phyloP scores from a whole-genome alignment of 2,888 invertebrate species.

The Campaea margaritaria region DNA sequence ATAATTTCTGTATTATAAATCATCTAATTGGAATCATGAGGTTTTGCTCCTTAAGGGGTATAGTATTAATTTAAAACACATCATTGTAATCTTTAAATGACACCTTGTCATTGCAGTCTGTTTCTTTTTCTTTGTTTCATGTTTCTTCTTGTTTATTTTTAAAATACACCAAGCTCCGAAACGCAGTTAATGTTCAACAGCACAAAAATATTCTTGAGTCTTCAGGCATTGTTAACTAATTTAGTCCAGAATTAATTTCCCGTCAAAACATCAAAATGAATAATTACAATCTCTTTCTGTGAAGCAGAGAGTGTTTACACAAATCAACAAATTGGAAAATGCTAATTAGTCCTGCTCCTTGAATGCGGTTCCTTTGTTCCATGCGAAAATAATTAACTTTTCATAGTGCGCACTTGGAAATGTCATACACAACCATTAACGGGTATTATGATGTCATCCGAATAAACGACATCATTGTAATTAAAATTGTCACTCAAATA shows the following conservation, averaged over 20 bases:
- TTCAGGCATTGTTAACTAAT: background rate
- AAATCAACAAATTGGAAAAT: slow-evolving; percentile 22
- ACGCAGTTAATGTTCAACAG: background rate
- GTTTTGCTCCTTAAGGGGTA: too few relatives aligned
- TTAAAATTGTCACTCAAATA: background rate
- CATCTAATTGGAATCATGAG: too few relatives aligned
- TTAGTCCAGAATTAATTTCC: background rate
- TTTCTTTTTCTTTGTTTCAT: too few relatives aligned
- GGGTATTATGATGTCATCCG: slow-evolving; percentile 4
- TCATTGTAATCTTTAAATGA: too few relatives aligned
- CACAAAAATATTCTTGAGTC: background rate
- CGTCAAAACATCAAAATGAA: slow-evolving; percentile 9
- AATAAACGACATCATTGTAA: background rate
- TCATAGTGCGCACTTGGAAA: slow-evolving; percentile 7
- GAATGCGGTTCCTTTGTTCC: slow-evolving; percentile 21
- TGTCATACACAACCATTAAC: slow-evolving; percentile 6
- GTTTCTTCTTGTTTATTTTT: too few relatives aligned
- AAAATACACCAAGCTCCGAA: too few relatives aligned
- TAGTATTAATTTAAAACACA: too few relatives aligned
- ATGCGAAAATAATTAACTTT: slow-evolving; percentile 14
- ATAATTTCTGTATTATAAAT: too few relatives aligned
- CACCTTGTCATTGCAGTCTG: too few relatives aligned
- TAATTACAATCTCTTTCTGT: slow-evolving; percentile 6
- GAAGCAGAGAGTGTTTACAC: slow-evolving; percentile 4
- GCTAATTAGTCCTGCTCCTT: slow-evolving; percentile 16